Evolutionary conservation across 2,113 vertebrate species (phyloP).

Genomic region (Cochlearius cochlearius): DNA sequence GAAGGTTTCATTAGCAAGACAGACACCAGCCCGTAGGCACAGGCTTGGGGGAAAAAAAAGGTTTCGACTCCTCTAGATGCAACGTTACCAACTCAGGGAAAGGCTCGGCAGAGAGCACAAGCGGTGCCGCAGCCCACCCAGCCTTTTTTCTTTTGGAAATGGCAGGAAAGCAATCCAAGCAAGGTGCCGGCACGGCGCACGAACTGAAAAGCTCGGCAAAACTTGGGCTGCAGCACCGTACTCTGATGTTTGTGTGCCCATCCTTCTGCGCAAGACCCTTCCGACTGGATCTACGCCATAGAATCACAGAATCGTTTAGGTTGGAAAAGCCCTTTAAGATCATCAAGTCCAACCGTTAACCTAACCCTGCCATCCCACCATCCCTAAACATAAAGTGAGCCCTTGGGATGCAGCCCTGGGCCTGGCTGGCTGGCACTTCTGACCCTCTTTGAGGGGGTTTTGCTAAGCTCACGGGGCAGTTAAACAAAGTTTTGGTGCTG

Average conservation of each 20-base stretch:
- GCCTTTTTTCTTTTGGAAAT: background rate
- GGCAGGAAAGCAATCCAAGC: background rate
- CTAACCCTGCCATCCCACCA: too few species aligned
- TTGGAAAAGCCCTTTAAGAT: too few species aligned
- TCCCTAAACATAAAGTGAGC: background rate
- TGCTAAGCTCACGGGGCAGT: background rate
- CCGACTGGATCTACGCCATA: background rate
- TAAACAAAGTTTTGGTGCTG: background rate
- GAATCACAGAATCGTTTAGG: too few species aligned
- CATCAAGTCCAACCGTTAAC: too few species aligned
- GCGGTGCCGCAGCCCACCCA: background rate
- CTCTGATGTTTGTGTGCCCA: background rate
- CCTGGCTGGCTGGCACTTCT: background rate
- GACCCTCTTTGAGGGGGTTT: background rate
- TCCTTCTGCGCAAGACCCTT: background rate
- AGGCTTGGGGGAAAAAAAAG: background rate
- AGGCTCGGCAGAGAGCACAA: background rate
- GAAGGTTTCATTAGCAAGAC: background rate
- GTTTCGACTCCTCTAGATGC: background rate
- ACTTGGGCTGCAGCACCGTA: background rate
- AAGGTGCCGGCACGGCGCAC: accelerated
- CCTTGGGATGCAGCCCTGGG: background rate
- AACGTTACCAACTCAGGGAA: accelerated
- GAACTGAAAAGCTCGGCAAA: background rate
- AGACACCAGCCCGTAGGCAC: background rate